Conservation (phyloP, 2,797 vertebrate genomes). For the Vipera latastei region DNA sequence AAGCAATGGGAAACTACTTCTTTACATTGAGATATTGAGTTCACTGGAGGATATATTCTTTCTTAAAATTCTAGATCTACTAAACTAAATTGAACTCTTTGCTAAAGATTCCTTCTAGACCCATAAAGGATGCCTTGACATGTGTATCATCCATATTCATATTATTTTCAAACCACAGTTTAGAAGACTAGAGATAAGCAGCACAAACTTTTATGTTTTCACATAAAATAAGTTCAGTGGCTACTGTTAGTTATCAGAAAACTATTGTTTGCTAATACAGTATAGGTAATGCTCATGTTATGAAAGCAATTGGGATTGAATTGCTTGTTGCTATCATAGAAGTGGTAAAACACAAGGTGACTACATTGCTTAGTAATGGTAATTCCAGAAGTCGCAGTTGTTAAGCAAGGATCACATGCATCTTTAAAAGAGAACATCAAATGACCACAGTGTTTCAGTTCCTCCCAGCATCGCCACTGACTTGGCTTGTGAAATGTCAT, state of each 20-base stretch:
- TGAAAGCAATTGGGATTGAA: background rate
- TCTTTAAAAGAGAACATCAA: background rate
- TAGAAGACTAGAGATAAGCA: background rate
- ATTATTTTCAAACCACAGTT: background rate
- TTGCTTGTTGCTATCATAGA: background rate
- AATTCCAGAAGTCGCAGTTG: background rate
- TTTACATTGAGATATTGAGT: background rate
- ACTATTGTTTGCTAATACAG: background rate
- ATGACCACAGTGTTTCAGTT: background rate
- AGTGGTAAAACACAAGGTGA: background rate
- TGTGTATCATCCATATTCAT: background rate
- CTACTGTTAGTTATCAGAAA: background rate
- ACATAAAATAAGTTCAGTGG: background rate
- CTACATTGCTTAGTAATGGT: background rate
- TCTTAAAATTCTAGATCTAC: background rate
- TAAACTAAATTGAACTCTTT: background rate
- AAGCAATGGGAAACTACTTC: background rate
- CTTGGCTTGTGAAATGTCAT: background rate
- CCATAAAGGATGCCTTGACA: background rate
- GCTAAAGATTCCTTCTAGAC: background rate
- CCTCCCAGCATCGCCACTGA: background rate
- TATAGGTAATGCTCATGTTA: background rate
- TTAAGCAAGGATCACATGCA: background rate
- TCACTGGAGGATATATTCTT: background rate
- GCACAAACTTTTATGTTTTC: background rate